Percentiles rank a stretch among this genome's conserved stretches.
phyloP scores from a whole-genome alignment of 2,113 vertebrate genomes.

The Centropristis striata region DNA sequence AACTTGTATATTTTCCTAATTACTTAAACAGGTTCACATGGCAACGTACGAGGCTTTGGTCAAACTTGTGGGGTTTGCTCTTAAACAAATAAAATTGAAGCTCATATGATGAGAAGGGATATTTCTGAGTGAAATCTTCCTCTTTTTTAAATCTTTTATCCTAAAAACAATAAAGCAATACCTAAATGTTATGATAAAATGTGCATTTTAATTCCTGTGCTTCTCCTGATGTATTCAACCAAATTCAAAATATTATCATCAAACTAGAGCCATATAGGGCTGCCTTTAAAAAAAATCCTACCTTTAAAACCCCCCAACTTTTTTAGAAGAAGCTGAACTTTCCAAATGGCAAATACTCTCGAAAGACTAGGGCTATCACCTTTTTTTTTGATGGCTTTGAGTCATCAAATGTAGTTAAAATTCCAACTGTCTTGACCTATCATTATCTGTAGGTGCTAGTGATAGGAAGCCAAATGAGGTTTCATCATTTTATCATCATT shows the following conservation, averaged over 20 bases:
- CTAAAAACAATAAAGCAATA: neutral
- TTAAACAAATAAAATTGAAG: conserved; percentile 2
- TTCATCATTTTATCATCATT: no score
- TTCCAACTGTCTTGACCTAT: no score
- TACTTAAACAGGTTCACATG: conserved; percentile 55
- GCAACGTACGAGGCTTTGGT: neutral
- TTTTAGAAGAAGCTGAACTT: no score
- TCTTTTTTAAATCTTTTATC: neutral
- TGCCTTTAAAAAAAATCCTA: no score
- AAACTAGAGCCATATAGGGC: no score
- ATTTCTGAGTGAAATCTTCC: neutral
- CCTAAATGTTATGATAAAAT: neutral
- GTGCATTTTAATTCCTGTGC: neutral
- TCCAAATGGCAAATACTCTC: no score
- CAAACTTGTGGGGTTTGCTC: conserved; percentile 21
- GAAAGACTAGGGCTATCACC: no score
- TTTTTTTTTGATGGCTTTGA: no score
- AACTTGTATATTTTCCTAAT: conserved; percentile 66
- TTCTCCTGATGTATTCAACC: neutral
- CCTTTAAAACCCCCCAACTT: no score
- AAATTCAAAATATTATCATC: neutral
- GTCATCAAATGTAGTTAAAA: no score
- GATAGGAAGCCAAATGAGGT: no score
- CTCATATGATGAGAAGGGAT: neutral
- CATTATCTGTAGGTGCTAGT: no score